Evolutionary conservation across 2,113 vertebrate species (phyloP).

Genomic region (Cichladusa arquata): DNA sequence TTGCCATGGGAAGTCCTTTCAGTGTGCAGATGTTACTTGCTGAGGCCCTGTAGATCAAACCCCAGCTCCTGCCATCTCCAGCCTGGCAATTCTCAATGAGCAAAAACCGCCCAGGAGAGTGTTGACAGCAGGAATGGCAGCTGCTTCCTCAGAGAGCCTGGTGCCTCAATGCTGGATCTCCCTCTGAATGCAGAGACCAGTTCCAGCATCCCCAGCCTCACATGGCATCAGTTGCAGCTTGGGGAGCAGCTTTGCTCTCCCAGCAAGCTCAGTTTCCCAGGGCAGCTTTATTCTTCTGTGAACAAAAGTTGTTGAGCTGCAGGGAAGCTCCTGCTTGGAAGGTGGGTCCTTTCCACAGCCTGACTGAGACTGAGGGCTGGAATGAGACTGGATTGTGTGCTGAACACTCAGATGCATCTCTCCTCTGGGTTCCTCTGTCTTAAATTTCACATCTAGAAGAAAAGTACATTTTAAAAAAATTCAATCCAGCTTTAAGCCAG

Average conservation of each 20-base stretch:
- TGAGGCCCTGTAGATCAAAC: constrained; percentile 38
- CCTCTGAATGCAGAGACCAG: background rate
- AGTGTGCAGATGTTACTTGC: constrained; percentile 17
- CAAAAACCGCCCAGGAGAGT: background rate
- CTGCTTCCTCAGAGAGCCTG: background rate
- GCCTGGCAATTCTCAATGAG: background rate
- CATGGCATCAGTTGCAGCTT: background rate
- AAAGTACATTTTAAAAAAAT: background rate
- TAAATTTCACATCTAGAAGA: background rate
- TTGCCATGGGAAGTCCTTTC: background rate
- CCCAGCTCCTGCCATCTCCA: background rate
- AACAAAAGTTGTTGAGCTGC: background rate
- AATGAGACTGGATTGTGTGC: background rate
- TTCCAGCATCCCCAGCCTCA: constrained; percentile 10
- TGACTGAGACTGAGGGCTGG: background rate
- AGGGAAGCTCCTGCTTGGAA: constrained; percentile 13
- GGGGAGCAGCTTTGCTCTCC: background rate
- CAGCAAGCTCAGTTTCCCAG: background rate
- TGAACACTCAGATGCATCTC: background rate
- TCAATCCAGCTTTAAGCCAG: background rate
- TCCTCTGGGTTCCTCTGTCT: background rate
- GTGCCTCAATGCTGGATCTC: background rate
- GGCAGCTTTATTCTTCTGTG: constrained; percentile 1
- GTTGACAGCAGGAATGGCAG: constrained; percentile 25
- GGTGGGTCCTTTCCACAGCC: background rate